These are phyloP conservation scores for Stichodactyla mertensii DNA, from an alignment of 64 coral and sea anemone genomes.

Conservation along the genomic window DNA sequence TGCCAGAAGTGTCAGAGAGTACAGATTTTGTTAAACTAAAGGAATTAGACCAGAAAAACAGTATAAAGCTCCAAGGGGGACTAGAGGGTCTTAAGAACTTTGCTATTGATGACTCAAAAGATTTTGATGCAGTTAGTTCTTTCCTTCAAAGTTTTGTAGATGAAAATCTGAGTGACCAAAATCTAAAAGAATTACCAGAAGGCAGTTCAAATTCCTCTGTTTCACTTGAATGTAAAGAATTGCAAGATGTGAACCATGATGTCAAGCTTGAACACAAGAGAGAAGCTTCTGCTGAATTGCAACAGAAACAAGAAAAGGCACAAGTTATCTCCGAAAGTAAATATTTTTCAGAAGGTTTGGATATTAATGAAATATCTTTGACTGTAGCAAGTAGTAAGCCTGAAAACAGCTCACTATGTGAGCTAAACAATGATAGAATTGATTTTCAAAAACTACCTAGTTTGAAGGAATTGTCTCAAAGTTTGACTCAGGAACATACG, in stretches of 20 bases:
- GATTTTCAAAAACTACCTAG: neutral
- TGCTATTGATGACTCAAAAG: neutral
- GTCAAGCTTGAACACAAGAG: neutral
- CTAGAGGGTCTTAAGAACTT: neutral
- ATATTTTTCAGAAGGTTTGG: neutral
- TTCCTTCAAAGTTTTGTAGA: neutral
- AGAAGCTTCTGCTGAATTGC: neutral
- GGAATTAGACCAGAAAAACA: neutral
- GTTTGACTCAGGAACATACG: neutral
- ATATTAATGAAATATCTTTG: neutral
- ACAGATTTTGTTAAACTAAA: conserved; percentile 18
- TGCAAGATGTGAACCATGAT: neutral
- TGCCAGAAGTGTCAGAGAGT: neutral
- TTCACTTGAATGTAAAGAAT: neutral
- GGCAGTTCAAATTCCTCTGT: neutral
- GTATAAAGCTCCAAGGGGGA: neutral
- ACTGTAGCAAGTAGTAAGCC: neutral
- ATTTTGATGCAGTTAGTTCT: neutral
- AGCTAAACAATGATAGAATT: neutral
- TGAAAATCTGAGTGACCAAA: neutral
- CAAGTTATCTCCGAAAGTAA: neutral
- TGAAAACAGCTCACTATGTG: neutral
- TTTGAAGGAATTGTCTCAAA: conserved; percentile 6
- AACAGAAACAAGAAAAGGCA: neutral
- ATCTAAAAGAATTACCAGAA: neutral